Percentiles rank a stretch among this genome's conserved stretches.
phyloP scores from a whole-genome alignment of 2,888 invertebrate species.

The Thereva nobilitata region DNA sequence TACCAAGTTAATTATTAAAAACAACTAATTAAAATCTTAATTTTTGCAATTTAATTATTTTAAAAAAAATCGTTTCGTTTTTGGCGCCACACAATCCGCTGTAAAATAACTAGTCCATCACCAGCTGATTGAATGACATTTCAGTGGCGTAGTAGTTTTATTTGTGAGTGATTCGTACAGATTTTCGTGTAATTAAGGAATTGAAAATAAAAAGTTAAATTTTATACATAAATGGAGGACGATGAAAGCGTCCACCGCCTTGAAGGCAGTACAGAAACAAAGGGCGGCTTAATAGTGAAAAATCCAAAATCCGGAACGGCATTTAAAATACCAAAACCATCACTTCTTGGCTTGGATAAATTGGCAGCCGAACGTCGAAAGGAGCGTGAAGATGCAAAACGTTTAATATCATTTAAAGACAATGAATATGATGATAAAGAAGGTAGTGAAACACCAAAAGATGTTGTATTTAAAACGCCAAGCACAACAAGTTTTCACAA shows the following conservation, averaged over 20 bases:
- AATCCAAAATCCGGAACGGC: constrained; percentile 61
- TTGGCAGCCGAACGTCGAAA: constrained; percentile 76
- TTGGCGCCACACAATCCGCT: too few species aligned
- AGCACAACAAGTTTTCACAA: constrained; percentile 54
- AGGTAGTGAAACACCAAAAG: constrained; percentile 46
- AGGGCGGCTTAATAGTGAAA: constrained; percentile 73
- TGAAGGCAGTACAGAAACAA: constrained; percentile 67
- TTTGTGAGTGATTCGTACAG: too few species aligned
- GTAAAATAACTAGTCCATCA: too few species aligned
- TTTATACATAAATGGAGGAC: constrained; percentile 44
- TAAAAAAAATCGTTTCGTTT: too few species aligned
- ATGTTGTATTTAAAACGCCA: constrained; percentile 55
- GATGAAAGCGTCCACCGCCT: constrained; percentile 66
- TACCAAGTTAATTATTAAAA: too few species aligned
- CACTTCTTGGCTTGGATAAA: constrained; percentile 81
- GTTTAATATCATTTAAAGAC: constrained; percentile 69
- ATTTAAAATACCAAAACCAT: constrained; percentile 77
- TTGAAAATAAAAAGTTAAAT: not conserved
- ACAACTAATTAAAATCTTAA: too few species aligned
- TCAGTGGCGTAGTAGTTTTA: too few species aligned
- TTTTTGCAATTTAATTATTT: too few species aligned
- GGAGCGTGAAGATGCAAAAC: constrained; percentile 65
- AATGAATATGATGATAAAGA: constrained; percentile 59
- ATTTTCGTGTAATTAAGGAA: too few species aligned
- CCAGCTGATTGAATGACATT: too few species aligned